phyloP scores from a whole-genome alignment of 2,797 vertebrate species.

The Thamnophis elegans region DNA sequence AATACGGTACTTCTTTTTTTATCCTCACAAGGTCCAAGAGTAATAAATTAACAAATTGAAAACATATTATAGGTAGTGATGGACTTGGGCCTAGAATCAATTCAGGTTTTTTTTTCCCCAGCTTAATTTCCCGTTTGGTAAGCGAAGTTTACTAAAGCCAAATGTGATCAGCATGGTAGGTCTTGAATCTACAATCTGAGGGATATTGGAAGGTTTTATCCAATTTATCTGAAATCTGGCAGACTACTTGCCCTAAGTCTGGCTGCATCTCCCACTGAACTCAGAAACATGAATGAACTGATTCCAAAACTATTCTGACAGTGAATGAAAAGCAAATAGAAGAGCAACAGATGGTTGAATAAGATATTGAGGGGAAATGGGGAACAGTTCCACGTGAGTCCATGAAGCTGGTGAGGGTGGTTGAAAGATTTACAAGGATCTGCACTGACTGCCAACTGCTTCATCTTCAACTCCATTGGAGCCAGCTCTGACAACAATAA shows the following conservation, averaged over 20 bases:
- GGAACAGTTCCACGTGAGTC: not conserved
- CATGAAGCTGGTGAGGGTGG: not conserved
- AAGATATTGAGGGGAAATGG: not conserved
- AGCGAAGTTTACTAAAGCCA: not conserved
- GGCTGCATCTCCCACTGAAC: not conserved
- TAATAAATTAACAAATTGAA: not conserved
- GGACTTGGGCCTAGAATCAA: not conserved
- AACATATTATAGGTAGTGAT: not conserved
- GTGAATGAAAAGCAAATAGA: not conserved
- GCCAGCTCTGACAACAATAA: not conserved
- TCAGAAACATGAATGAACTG: not conserved
- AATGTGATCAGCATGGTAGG: not conserved
- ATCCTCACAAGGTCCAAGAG: not conserved
- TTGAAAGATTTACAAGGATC: not conserved
- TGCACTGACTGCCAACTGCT: not conserved
- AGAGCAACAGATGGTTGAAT: not conserved
- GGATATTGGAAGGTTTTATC: not conserved
- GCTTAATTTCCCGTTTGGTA: not conserved
- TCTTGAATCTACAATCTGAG: not conserved
- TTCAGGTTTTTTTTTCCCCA: not conserved
- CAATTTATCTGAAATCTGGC: not conserved
- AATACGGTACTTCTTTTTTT: not conserved
- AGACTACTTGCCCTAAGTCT: not conserved
- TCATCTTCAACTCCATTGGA: not conserved
- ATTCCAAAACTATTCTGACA: not conserved